Conservation (phyloP, 2,888 invertebrate species). For the Caenorhabditis panamensis region DNA sequence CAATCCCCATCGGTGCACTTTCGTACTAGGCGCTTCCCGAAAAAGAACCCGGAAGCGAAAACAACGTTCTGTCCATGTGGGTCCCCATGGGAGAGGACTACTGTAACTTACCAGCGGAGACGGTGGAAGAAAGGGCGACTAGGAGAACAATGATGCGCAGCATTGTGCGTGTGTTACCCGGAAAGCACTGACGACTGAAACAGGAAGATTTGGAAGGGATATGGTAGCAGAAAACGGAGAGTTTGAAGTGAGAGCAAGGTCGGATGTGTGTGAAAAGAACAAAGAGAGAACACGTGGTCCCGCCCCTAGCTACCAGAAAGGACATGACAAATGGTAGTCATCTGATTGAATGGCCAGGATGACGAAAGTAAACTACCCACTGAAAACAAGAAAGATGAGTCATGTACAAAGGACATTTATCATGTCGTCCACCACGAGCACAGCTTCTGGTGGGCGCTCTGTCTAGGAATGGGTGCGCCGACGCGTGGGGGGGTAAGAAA, state of each 20-base stretch:
- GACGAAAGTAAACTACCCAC: too few species aligned
- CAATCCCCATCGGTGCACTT: slow-evolving; percentile 23
- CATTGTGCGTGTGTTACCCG: slow-evolving; percentile 65
- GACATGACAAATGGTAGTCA: background rate
- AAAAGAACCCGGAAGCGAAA: slow-evolving; percentile 15
- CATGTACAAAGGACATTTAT: slow-evolving; percentile 26
- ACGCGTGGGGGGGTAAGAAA: slow-evolving; percentile 10
- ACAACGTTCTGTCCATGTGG: background rate
- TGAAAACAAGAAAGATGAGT: slow-evolving; percentile 14
- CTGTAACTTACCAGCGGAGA: slow-evolving; percentile 39
- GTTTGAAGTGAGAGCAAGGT: too few species aligned
- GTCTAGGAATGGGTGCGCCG: slow-evolving; percentile 1
- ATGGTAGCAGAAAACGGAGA: too few species aligned
- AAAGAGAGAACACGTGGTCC: background rate
- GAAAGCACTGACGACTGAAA: slow-evolving; percentile 63
- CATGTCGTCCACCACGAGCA: background rate
- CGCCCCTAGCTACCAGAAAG: background rate
- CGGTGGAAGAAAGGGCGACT: slow-evolving; percentile 37
- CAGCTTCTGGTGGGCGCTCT: slow-evolving; percentile 16
- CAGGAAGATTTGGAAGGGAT: background rate
- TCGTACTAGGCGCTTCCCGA: slow-evolving; percentile 33
- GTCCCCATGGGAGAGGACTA: background rate
- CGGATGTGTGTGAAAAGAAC: background rate
- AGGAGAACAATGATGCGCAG: slow-evolving; percentile 52
- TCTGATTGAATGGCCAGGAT: background rate